Percentiles rank a stretch among this genome's conserved stretches.
These are phyloP conservation scores for Erythrocercus mccallii DNA, from an alignment of 2,113 vertebrate species.

Conservation along the genomic window DNA sequence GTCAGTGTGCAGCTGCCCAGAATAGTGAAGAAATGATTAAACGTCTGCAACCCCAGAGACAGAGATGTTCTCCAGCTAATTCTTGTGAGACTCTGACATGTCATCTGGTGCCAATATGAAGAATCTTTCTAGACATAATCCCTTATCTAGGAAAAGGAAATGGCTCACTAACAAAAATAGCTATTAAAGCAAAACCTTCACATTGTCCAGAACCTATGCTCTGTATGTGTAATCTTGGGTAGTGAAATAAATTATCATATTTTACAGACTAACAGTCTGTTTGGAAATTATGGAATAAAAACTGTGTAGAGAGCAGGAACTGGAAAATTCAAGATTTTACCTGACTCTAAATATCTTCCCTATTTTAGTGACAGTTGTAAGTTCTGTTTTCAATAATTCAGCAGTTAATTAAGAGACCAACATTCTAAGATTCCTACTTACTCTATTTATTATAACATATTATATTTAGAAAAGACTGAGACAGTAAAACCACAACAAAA, in stretches of 20 bases:
- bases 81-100: slow-evolving; percentile 33
- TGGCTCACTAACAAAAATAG: background rate
- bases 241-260: background rate
- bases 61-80: slow-evolving; percentile 39
- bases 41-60: background rate
- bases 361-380: background rate
- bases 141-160: background rate
- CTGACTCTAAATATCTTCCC: background rate
- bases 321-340: background rate
- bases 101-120: background rate
- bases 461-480: background rate
- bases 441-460: background rate
- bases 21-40: slow-evolving; percentile 56
- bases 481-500: background rate
- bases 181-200: background rate
- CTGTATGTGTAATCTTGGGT: background rate
- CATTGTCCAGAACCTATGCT: background rate
- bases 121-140: background rate
- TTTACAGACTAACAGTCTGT: background rate
- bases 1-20: slow-evolving; percentile 44
- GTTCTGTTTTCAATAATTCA: background rate
- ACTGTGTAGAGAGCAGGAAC: background rate
- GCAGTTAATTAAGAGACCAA: background rate
- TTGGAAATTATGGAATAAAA: background rate
- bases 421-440: background rate